Conservation (phyloP, 2,888 invertebrate genomes). For the Chrysotoxum bicinctum region DNA sequence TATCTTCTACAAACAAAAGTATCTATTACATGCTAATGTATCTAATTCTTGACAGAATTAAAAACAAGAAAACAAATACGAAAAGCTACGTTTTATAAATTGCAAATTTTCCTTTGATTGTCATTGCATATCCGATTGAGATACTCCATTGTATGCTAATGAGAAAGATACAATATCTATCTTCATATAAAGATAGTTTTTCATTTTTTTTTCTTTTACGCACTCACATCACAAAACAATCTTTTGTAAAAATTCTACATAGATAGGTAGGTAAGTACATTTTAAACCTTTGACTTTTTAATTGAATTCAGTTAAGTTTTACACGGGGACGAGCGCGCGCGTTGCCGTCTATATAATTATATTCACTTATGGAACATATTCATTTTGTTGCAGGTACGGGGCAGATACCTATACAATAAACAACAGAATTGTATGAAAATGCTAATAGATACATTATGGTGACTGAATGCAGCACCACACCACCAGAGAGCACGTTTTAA, state of each 20-base stretch:
- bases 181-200: not conserved
- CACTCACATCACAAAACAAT: not conserved
- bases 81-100: conserved; percentile 21
- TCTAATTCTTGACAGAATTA: conserved; percentile 63
- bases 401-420: not conserved
- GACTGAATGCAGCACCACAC: conserved; percentile 52
- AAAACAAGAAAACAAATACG: conserved; percentile 9
- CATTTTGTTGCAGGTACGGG: conserved; percentile 28
- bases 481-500: conserved; percentile 12
- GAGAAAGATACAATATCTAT: conserved; percentile 34
- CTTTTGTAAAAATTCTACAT: too few relatives aligned
- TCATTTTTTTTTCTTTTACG: not conserved
- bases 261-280: not conserved
- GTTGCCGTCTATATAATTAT: conserved; percentile 55
- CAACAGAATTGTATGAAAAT: conserved; percentile 41
- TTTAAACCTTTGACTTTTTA: conserved; percentile 15
- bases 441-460: conserved; percentile 73
- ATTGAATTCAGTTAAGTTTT: conserved; percentile 48
- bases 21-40: conserved; percentile 68
- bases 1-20: conserved; percentile 50
- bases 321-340: not conserved
- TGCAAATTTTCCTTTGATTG: conserved; percentile 61
- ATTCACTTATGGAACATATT: conserved; percentile 64
- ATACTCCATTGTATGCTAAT: conserved; percentile 72
- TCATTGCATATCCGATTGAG: conserved; percentile 73